Conservation (phyloP, 2,797 vertebrate species). For the Sarcoramphus papa region DNA sequence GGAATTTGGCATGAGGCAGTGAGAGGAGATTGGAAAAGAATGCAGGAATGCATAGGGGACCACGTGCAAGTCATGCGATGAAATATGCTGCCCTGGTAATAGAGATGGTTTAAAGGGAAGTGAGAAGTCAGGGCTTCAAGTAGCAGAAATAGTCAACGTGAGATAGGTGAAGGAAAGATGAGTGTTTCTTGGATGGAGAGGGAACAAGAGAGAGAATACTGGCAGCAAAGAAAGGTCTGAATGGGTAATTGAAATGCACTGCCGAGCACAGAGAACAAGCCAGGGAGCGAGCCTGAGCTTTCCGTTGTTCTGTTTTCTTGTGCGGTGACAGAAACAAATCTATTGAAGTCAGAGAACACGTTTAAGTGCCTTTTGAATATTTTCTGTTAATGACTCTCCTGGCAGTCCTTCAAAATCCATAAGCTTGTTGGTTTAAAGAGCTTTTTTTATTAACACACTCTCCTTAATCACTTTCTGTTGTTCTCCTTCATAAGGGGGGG, state of each 20-base stretch:
- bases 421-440: slow-evolving; percentile 52
- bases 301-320: slow-evolving; percentile 12
- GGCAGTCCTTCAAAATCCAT: slow-evolving; percentile 60
- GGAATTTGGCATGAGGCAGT: not conserved
- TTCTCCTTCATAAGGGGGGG: not conserved
- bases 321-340: slow-evolving; percentile 45
- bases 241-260: not conserved
- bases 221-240: not conserved
- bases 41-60: not conserved
- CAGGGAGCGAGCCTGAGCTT: not conserved
- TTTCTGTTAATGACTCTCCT: slow-evolving; percentile 55
- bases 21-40: not conserved
- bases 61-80: not conserved
- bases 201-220: not conserved
- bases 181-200: not conserved
- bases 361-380: slow-evolving; percentile 56
- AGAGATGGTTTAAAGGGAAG: not conserved
- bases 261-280: not conserved
- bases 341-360: slow-evolving; percentile 11
- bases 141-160: not conserved
- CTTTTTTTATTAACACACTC: slow-evolving; percentile 30
- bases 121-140: not conserved
- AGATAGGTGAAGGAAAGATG: not conserved
- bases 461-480: slow-evolving; percentile 38
- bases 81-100: not conserved